Conservation (phyloP, 2,113 vertebrate species). For the Parus major region DNA sequence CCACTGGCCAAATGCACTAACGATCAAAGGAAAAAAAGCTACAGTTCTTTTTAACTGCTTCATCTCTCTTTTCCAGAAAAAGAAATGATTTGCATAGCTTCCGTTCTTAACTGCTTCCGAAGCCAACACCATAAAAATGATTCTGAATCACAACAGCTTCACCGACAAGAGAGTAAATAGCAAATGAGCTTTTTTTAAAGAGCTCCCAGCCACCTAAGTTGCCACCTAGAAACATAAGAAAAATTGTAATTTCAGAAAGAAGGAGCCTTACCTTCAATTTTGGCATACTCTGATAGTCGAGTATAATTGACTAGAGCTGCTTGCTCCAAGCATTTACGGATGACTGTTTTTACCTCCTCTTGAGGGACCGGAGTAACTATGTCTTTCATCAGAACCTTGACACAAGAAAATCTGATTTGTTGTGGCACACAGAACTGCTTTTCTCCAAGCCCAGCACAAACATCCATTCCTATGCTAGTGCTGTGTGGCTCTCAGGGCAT, state of each 20-base stretch:
- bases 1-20: constrained; percentile 48
- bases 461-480: not conserved
- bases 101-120: constrained; percentile 11
- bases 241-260: constrained; percentile 56
- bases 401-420: constrained; percentile 69
- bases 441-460: constrained; percentile 34
- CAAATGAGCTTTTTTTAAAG: constrained; percentile 47
- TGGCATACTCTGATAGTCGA: constrained; percentile 97
- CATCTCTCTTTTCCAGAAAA: constrained; percentile 19
- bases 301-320: constrained; percentile 98
- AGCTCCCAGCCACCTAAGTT: constrained; percentile 50
- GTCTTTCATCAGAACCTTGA: constrained; percentile 98
- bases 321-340: constrained; percentile 96
- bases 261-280: constrained; percentile 93
- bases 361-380: constrained; percentile 95
- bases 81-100: not conserved
- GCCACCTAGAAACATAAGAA: constrained; percentile 48
- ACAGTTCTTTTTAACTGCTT: constrained; percentile 25
- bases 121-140: constrained; percentile 1
- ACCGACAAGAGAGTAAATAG: constrained; percentile 32
- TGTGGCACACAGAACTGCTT: constrained; percentile 54
- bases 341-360: constrained; percentile 96
- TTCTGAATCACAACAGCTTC: constrained; percentile 43
- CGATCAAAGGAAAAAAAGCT: not conserved
- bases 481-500: not conserved